Base-by-base conservation (phyloP, 2,888 invertebrate species). In the Nymphalis polychloros region DNA sequence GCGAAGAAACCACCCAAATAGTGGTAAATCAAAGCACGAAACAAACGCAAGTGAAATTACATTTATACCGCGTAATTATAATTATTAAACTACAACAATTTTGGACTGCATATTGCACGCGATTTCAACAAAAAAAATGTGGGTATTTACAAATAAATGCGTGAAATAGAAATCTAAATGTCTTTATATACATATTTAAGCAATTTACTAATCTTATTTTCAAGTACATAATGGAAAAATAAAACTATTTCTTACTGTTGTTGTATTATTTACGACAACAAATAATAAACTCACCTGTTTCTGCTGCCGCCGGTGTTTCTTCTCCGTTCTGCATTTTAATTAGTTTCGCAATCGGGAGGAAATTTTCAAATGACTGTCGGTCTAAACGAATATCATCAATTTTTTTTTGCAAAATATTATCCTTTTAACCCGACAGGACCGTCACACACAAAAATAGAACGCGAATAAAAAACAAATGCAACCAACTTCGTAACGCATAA, bases 381-480 rank as follows among this genome's bases (percentile, higher is more conserved):
- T 85, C 80, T 88, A 87, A 73, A 82, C 75, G 81, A 83, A 84
- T 85, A 84, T 81, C 89, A 90, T 89, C 82, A 87, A 82, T 86
- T 84, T 83, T 31, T n/a, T 41, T 82, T 83, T 82, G 80, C 81
- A 84, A 89, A 88, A 81, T 85, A 82, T 80, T 84, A 82, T 84
- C 81, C 79, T 85, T 84, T 83, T 81, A 78, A 85, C 83, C 83
- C 81, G 82, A 90, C 87, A 82, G 88, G 86, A 88, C 92, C 91
- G 92, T 92, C 92, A 92, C 90, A 88, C 92, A 90, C 91, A 90
- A 92, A 92, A 92, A 92, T 92, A 92, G 92, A 92, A 92, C 88
- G 89, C 88, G 91, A 90, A 86, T 89, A 87, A 87, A 89, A 91
- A 91, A 89, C 87, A 88, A 90, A 85, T 86, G 85, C 84, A 81